Conservation (phyloP, 1,140 invertebrate genomes). For the Euschistus heros region DNA sequence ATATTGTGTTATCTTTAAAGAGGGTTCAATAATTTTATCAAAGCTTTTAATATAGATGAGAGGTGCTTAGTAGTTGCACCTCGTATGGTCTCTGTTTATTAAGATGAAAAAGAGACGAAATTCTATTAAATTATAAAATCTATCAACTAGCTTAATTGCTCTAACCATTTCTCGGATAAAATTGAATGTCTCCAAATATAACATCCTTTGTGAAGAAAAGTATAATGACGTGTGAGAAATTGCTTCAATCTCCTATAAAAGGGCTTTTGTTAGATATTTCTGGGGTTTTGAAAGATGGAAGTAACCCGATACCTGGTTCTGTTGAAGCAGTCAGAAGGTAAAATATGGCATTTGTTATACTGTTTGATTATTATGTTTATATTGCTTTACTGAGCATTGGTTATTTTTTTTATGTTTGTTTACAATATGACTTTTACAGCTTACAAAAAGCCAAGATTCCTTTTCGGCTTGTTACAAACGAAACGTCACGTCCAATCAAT, state of each 20-base stretch:
- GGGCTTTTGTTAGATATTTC: slow-evolving; percentile 27
- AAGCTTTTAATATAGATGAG: no score
- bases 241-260: slow-evolving; percentile 21
- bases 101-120: no score
- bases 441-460: slow-evolving; percentile 44
- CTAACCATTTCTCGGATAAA: no score
- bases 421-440: slow-evolving; percentile 35
- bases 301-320: slow-evolving; percentile 47
- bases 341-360: not conserved
- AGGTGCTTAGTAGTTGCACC: no score
- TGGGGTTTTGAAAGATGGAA: slow-evolving; percentile 26
- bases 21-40: no score
- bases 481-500: slow-evolving; percentile 63
- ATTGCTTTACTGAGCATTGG: not conserved
- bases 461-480: slow-evolving; percentile 65
- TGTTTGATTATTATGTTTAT: not conserved
- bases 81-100: no score
- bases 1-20: no score
- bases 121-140: no score
- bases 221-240: slow-evolving; percentile 5
- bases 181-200: no score
- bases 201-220: no score
- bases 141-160: no score
- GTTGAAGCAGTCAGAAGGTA: slow-evolving; percentile 51
- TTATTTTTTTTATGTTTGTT: not conserved